phyloP scores from a whole-genome alignment of 2,797 vertebrate species.

The Meriones psammophilus region DNA sequence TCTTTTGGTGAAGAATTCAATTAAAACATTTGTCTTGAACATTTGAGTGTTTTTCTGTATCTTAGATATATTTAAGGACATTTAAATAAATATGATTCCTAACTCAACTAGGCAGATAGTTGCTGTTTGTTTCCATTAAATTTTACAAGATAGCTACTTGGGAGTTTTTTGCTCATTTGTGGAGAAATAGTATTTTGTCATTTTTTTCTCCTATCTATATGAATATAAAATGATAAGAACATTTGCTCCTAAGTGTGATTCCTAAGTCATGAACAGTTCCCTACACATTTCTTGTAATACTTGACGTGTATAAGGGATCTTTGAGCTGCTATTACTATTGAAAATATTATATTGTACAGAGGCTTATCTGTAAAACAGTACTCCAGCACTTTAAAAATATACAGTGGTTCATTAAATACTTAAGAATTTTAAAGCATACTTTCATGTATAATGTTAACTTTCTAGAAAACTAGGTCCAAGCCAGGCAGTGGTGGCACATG shows the following conservation, averaged over 20 bases:
- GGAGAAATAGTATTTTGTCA: slow-evolving; percentile 30
- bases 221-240: slow-evolving; percentile 56
- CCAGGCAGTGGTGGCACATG: background rate
- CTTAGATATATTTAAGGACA: slow-evolving; percentile 45
- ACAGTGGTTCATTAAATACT: background rate
- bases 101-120: background rate
- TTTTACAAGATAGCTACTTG: slow-evolving; percentile 35
- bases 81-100: slow-evolving; percentile 66
- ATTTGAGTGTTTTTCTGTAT: slow-evolving; percentile 56
- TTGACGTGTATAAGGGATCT: slow-evolving; percentile 1
- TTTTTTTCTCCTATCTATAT: slow-evolving; percentile 3
- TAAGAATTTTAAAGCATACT: slow-evolving; percentile 21
- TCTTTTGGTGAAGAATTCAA: slow-evolving; percentile 59
- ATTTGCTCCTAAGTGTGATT: slow-evolving; percentile 58
- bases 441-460: slow-evolving; percentile 36
- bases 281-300: slow-evolving; percentile 18
- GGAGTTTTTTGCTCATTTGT: background rate
- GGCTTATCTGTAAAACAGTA: slow-evolving; percentile 22
- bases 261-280: background rate
- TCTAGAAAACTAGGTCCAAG: slow-evolving; percentile 33
- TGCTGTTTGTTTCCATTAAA: background rate
- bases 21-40: slow-evolving; percentile 70
- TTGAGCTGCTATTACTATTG: slow-evolving; percentile 55
- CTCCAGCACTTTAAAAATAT: background rate
- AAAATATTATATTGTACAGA: slow-evolving; percentile 12